phyloP scores from a whole-genome alignment of 2,888 invertebrate genomes.

The Troides helena region DNA sequence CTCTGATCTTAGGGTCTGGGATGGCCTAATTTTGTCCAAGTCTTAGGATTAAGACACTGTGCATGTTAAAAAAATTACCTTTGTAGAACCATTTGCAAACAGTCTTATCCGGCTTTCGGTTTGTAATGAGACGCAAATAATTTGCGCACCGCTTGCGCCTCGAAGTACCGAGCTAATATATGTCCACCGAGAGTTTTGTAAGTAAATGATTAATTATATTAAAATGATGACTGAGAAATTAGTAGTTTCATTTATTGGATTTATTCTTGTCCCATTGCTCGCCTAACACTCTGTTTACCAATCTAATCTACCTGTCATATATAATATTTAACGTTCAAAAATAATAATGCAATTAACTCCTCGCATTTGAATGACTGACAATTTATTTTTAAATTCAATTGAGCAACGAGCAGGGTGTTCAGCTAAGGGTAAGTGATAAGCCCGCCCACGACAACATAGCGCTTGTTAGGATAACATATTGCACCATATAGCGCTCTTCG shows the following conservation, averaged over 20 bases:
- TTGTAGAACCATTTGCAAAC: conserved; percentile 32
- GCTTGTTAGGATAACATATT: too few relatives aligned
- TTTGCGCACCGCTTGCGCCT: conserved; percentile 35
- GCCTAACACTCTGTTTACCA: too few relatives aligned
- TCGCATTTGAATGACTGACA: too few relatives aligned
- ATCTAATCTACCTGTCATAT: too few relatives aligned
- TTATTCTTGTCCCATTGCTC: too few relatives aligned
- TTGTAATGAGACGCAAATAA: conserved; percentile 15
- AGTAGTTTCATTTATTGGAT: conserved; percentile 44
- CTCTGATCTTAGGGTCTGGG: not conserved
- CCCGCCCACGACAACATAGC: too few relatives aligned
- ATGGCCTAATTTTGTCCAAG: not conserved
- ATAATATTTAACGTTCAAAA: too few relatives aligned
- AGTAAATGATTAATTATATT: conserved; percentile 73
- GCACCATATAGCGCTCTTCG: too few relatives aligned
- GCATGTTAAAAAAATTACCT: not conserved
- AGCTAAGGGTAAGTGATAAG: too few relatives aligned
- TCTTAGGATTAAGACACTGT: not conserved
- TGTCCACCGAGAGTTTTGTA: conserved; percentile 77
- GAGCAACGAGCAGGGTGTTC: too few relatives aligned
- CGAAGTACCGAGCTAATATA: conserved; percentile 36
- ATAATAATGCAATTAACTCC: too few relatives aligned
- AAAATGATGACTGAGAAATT: conserved; percentile 64
- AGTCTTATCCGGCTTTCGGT: conserved; percentile 33
- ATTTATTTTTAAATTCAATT: too few relatives aligned